Evolutionary conservation across 2,113 vertebrate genomes (phyloP).

Genomic region (Lophotis ruficrista): DNA sequence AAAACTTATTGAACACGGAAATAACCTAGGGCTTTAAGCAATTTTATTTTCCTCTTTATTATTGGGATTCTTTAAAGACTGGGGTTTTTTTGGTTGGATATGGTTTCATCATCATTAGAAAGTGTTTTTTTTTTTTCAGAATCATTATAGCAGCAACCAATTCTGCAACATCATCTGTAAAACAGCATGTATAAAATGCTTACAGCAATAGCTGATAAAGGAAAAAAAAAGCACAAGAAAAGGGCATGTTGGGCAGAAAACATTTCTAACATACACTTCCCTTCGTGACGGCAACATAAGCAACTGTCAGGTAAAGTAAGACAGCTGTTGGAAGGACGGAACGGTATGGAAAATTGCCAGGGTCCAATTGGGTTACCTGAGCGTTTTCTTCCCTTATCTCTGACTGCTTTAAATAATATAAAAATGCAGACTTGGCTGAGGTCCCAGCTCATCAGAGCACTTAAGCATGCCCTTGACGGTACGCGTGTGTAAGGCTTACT

Average conservation of each 20-base stretch:
- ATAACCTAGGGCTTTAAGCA: background rate
- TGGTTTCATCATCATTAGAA: background rate
- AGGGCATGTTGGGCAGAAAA: background rate
- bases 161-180: background rate
- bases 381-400: background rate
- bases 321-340: background rate
- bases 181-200: background rate
- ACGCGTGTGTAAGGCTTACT: background rate
- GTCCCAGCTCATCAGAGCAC: conserved; percentile 37
- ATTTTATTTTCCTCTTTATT: background rate
- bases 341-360: background rate
- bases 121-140: background rate
- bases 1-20: background rate
- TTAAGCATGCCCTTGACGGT: background rate
- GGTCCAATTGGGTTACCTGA: background rate
- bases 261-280: background rate
- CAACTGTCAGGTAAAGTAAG: background rate
- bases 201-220: background rate
- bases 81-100: background rate
- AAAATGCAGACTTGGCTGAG: conserved; percentile 19
- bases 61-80: background rate
- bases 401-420: conserved; percentile 31
- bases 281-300: background rate
- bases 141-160: background rate
- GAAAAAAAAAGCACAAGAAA: background rate